These are phyloP conservation scores for Bellardia bayeri DNA, from an alignment of 2,888 invertebrate genomes.

Conservation along the genomic window DNA sequence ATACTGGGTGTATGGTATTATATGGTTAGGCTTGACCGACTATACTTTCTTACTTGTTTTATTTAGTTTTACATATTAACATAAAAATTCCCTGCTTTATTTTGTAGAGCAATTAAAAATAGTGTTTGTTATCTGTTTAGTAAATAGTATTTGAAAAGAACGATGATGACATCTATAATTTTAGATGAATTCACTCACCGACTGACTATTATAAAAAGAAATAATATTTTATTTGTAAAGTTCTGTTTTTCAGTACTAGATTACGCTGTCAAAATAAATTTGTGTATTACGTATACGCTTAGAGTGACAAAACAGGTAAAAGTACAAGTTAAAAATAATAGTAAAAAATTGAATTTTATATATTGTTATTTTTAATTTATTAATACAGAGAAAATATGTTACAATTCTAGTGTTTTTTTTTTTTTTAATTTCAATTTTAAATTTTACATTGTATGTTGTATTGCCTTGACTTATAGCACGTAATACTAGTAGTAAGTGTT, in stretches of 20 bases:
- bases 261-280: slow-evolving; percentile 1
- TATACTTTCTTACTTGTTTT: too few species aligned
- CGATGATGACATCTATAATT: slow-evolving; percentile 50
- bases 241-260: background rate
- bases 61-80: background rate
- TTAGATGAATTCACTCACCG: slow-evolving; percentile 19
- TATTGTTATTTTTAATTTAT: slow-evolving; percentile 10
- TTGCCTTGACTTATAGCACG: slow-evolving; percentile 75
- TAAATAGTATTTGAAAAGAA: slow-evolving; percentile 22
- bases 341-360: slow-evolving; percentile 5
- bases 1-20: too few species aligned
- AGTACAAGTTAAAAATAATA: slow-evolving; percentile 5
- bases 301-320: slow-evolving; percentile 21
- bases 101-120: slow-evolving; percentile 34
- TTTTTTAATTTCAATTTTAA: slow-evolving; percentile 8
- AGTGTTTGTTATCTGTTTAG: background rate
- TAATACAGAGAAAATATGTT: slow-evolving; percentile 52
- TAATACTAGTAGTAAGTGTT: slow-evolving; percentile 18
- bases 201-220: background rate
- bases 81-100: background rate
- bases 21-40: too few species aligned
- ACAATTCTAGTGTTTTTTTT: slow-evolving; percentile 27
- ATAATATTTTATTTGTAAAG: background rate
- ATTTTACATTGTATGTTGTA: slow-evolving; percentile 63
- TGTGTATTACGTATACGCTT: slow-evolving; percentile 49